phyloP scores from a whole-genome alignment of 2,113 vertebrate genomes.

The Merops nubicus region DNA sequence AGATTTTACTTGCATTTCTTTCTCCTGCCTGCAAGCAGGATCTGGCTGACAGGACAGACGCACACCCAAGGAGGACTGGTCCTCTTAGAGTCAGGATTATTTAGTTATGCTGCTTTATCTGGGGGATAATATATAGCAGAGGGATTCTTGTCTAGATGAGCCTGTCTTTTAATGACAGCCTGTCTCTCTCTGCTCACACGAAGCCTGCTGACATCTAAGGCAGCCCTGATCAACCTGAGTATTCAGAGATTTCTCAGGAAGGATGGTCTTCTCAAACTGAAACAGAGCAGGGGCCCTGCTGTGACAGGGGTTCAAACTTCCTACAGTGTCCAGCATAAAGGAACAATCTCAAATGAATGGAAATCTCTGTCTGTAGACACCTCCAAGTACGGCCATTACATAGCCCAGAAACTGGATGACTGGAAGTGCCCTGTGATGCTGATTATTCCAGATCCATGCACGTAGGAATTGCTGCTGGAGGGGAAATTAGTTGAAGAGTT shows the following conservation, averaged over 20 bases:
- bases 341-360: not conserved
- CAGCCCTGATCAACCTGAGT: not conserved
- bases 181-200: not conserved
- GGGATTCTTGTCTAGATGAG: not conserved
- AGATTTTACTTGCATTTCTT: not conserved
- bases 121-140: not conserved
- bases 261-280: not conserved
- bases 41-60: not conserved
- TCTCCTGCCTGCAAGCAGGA: not conserved
- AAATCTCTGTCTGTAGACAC: not conserved
- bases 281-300: not conserved
- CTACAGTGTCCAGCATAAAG: not conserved
- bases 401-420: not conserved
- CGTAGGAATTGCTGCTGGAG: not conserved
- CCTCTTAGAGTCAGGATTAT: not conserved
- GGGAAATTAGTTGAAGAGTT: not conserved
- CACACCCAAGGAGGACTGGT: not conserved
- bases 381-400: not conserved
- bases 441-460: not conserved
- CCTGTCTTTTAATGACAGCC: not conserved
- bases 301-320: not conserved
- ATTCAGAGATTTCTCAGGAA: too few species aligned
- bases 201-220: not conserved
- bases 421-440: not conserved
- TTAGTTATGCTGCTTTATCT: not conserved